phyloP scores from a whole-genome alignment of 2,797 vertebrate genomes.

The Darevskia nairensis region DNA sequence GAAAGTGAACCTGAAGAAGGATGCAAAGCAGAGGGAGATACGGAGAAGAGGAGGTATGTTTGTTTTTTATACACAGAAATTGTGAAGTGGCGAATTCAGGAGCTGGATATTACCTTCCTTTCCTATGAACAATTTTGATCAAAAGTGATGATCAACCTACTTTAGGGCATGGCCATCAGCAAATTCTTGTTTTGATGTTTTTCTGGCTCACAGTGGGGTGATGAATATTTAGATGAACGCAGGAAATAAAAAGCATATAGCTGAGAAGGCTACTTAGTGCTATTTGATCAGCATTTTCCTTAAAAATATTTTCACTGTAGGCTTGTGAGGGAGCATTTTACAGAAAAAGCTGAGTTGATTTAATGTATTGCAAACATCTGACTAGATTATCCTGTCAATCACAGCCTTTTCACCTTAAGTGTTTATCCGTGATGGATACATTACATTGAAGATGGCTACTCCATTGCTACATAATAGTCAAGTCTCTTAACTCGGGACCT shows the following conservation, averaged over 20 bases:
- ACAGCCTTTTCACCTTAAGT: neutral
- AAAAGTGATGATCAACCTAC: neutral
- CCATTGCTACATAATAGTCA: neutral
- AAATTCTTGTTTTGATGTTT: neutral
- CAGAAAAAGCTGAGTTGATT: neutral
- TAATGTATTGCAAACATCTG: neutral
- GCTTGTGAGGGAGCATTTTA: neutral
- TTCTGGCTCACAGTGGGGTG: neutral
- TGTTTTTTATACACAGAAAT: neutral
- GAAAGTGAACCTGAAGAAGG: constrained; percentile 68
- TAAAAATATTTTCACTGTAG: neutral
- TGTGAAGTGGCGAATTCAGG: neutral
- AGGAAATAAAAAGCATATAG: neutral
- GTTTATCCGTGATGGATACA: neutral
- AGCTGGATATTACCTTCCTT: neutral
- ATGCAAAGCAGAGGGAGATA: constrained; percentile 43
- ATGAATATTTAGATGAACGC: neutral
- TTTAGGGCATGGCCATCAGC: neutral
- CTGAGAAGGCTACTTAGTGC: neutral
- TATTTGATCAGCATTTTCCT: neutral
- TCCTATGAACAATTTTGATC: neutral
- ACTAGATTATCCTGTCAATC: neutral
- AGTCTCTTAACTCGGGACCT: neutral
- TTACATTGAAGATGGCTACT: neutral
- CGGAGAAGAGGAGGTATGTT: constrained; percentile 67